Evolutionary conservation across 2,113 vertebrate genomes (phyloP), one percentile per base, ranked within the genome.

Genomic region (Myocastor coypus): DNA sequence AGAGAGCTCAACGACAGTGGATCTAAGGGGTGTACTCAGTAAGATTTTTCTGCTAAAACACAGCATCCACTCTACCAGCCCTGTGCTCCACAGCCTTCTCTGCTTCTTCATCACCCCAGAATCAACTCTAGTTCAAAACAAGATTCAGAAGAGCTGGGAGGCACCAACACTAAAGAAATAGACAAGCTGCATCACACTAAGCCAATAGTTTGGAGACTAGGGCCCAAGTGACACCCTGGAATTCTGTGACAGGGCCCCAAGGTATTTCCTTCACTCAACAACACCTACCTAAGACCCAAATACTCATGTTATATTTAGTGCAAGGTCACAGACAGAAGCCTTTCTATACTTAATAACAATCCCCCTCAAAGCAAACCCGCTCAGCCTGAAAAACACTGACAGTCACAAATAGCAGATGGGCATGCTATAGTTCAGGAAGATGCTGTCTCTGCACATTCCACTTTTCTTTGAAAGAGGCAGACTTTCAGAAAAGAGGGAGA

Each of bases 401-500:
- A 66, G 46, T 86, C 89, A 91, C 85, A 80, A 64, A 95, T 4
- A 82, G 69, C 91, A 97, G 92, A 89, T 83, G 87, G 94, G 68
- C 46, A 66, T 93, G 75, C 57, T 40, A 34, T 61, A 89, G 63
- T 63, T 63, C 50, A 95, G 80, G 73, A 90, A 95, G 90, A 85
- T 91, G 82, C 80, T 94, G 88, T 77, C 32, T 95, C 32, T 80
- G 94, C 28, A 40, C 12, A 19, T 68, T 82, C 55, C 5, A 42
- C n/a, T 95, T 94, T 97, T 91, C 91, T 95, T 94, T 96, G 92
- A 96, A 96, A 97, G 68, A 57, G 75, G 46, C 57, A 89, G 69
- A 92, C 32, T 97, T 52, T 63, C 16, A 81, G 84, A n/a, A 81
- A 94, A 86, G 78, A 63, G n/a, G 61, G 83, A 77, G 37, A 16